phyloP scores from a whole-genome alignment of 1,140 invertebrate species.

The Protaetia brevitarsis region DNA sequence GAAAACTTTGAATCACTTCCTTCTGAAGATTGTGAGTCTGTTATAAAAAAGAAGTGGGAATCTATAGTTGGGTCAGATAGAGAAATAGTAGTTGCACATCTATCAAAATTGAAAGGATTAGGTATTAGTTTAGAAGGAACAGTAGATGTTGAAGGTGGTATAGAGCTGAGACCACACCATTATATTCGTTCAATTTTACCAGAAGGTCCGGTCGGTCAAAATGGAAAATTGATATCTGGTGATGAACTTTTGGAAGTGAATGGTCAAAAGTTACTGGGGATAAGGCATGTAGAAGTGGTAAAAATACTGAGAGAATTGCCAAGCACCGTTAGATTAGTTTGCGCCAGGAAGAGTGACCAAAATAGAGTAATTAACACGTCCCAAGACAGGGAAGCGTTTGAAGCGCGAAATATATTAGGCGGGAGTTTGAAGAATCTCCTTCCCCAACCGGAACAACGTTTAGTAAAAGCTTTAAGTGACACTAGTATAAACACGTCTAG shows the following conservation, averaged over 20 bases:
- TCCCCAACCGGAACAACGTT: conserved; percentile 50
- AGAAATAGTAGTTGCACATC: conserved; percentile 74
- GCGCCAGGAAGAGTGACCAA: conserved; percentile 64
- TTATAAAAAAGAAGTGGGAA: conserved; percentile 67
- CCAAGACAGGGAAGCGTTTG: conserved; percentile 71
- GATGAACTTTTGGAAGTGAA: conserved; percentile 92
- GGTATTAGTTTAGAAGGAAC: conserved; percentile 92
- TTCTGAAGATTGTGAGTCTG: conserved; percentile 55
- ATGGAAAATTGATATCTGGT: conserved; percentile 75
- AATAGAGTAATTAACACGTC: conserved; percentile 68
- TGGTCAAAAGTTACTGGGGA: conserved; percentile 78
- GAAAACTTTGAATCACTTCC: conserved; percentile 53
- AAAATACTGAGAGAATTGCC: conserved; percentile 86
- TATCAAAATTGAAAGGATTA: conserved; percentile 80
- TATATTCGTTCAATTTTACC: conserved; percentile 82
- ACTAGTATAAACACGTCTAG: conserved; percentile 76
- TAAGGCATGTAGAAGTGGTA: conserved; percentile 87
- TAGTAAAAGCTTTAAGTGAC: conserved; percentile 86
- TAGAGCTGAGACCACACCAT: conserved; percentile 80
- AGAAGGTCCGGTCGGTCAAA: conserved; percentile 83
- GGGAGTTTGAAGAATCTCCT: conserved; percentile 53
- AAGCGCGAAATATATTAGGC: conserved; percentile 72
- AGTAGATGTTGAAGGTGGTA: conserved; percentile 80
- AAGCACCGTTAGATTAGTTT: conserved; percentile 77
- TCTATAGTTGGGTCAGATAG: conserved; percentile 66